Conservation (phyloP, 2,797 vertebrate species). For the Brachyrhaphis roseni region DNA sequence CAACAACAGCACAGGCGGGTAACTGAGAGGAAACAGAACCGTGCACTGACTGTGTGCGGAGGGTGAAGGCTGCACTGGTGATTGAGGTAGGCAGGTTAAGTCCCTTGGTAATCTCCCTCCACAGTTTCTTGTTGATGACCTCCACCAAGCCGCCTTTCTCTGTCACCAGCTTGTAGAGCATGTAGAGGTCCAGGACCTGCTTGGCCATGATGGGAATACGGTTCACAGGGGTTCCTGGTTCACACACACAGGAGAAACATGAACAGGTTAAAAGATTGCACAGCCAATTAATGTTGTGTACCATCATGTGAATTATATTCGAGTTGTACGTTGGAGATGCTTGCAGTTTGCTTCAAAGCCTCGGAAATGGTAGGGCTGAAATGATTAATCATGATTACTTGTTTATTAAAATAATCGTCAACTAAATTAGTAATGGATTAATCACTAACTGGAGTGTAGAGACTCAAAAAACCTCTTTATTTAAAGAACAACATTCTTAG, state of each 20-base stretch:
- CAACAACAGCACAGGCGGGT: neutral
- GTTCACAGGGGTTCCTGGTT: constrained; percentile 93
- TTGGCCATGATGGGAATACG: constrained; percentile 99
- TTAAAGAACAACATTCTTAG: too few relatives aligned
- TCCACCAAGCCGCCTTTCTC: constrained; percentile 97
- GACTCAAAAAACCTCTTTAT: too few relatives aligned
- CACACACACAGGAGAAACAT: constrained; percentile 8
- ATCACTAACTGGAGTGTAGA: too few relatives aligned
- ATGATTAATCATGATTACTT: too few relatives aligned
- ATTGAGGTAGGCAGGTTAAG: constrained; percentile 97
- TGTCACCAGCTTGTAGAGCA: constrained; percentile 95
- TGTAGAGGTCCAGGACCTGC: constrained; percentile 96
- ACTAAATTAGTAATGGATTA: too few relatives aligned
- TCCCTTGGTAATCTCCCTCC: constrained; percentile 98
- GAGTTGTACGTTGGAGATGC: too few relatives aligned
- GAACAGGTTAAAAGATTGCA: constrained; percentile 3
- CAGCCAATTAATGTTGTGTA: neutral
- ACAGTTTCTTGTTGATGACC: constrained; percentile 98
- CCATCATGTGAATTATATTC: neutral
- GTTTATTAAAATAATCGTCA: too few relatives aligned
- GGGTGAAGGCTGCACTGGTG: constrained; percentile 97
- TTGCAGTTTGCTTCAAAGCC: neutral
- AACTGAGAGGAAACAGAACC: neutral
- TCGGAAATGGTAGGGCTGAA: too few relatives aligned
- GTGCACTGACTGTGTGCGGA: constrained; percentile 93